These are phyloP conservation scores for Xestia sexstrigata DNA, from an alignment of 2,888 invertebrate species.

Conservation along the genomic window DNA sequence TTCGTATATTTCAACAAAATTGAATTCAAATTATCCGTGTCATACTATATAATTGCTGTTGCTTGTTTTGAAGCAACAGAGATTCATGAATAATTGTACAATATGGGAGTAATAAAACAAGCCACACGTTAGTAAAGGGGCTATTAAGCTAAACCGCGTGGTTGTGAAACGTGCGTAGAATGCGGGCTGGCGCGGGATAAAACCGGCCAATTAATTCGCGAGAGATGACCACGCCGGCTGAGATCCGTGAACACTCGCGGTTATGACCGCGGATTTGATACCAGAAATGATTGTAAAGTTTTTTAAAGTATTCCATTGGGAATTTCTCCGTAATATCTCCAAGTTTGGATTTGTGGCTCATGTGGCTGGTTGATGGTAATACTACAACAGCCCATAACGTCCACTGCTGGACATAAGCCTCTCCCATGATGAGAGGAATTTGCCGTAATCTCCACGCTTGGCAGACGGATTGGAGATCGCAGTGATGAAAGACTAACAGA, in stretches of 20 bases:
- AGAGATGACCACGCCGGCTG: slow-evolving; percentile 68
- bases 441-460: too few species aligned
- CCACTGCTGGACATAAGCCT: too few species aligned
- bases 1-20: slow-evolving; percentile 17
- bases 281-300: background rate
- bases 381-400: too few species aligned
- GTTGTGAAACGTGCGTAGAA: slow-evolving; percentile 74
- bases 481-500: too few species aligned
- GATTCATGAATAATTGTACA: slow-evolving; percentile 52
- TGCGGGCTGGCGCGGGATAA: slow-evolving; percentile 56
- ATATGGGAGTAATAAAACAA: slow-evolving; percentile 45
- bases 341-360: too few species aligned
- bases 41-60: slow-evolving; percentile 19
- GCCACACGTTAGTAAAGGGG: slow-evolving; percentile 39
- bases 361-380: too few species aligned
- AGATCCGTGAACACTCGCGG: slow-evolving; percentile 28
- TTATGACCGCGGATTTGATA: slow-evolving; percentile 19
- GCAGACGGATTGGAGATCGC: too few species aligned
- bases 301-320: background rate
- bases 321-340: background rate
- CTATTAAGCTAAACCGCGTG: slow-evolving; percentile 59
- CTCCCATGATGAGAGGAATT: too few species aligned
- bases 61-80: slow-evolving; percentile 30
- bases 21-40: slow-evolving; percentile 27
- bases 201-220: slow-evolving; percentile 74